Evolutionary conservation across 2,888 invertebrate species (phyloP), one percentile per base, ranked within the genome.

Genomic region (Caenorhabditis angaria): DNA sequence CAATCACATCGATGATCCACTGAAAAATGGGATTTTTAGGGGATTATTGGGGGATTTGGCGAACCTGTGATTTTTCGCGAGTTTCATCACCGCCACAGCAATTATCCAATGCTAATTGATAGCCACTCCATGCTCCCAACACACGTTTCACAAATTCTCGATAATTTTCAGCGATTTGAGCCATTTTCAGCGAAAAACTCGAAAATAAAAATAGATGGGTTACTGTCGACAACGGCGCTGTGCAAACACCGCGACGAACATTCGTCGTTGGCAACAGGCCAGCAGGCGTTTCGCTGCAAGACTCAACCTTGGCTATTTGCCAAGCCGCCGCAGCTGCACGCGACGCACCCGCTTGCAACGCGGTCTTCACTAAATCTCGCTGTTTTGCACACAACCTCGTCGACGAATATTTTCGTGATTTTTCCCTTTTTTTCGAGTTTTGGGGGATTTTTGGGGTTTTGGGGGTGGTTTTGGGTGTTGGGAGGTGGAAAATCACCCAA

Each of bases 81-180:
- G 83, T 84, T 29, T 82, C 79, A 28, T 76, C 68, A 2, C 83
- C 83, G 14, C 80, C 83, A 48, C 80, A 65, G 20, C 77, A 58
- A 32, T 76, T 77, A 27, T 82, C 75, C 20, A 84, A 29, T 0
- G 78, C 83, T 24, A 84, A 28, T 59, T 83, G 82, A 64, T 82
- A 83, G 5, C 81, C 81, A 41, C 77, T 76, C 81, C 81, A 81
- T 8, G 70, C 76, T 18, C 64, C 58, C 25, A 81, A 62, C 5
- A 76, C 67, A 55, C 71, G 56, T 1, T 54, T 61, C 27, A 76
- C 71, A 48, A 78, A 71, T 25, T 55, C 53, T 6, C 61, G 68
- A 6, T 63, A 32, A 12, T 59, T 25, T 35, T 71, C 71, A 10
- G 14, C 55, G 2, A n/a, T 10, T 12, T 25, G 32, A 24, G 27